phyloP scores from a whole-genome alignment of 2,797 vertebrate species.

The Astyanax mexicanus region DNA sequence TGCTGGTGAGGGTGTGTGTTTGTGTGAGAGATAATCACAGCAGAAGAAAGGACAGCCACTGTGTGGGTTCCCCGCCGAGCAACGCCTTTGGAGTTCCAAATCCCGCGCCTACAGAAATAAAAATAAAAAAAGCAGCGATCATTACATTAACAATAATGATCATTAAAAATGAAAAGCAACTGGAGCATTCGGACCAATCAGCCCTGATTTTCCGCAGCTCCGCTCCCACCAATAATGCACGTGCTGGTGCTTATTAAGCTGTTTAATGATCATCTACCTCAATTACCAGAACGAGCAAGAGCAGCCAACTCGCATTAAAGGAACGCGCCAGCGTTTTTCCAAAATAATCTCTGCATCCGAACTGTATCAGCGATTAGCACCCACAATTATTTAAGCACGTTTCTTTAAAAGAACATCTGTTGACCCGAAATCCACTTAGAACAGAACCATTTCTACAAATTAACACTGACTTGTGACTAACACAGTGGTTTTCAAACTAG shows the following conservation, averaged over 20 bases:
- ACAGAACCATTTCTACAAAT: not conserved
- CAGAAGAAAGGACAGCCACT: slow-evolving; percentile 36
- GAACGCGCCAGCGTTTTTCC: not conserved
- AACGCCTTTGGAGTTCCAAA: slow-evolving; percentile 13
- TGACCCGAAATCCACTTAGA: too few relatives aligned
- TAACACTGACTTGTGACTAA: not conserved
- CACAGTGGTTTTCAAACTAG: too few relatives aligned
- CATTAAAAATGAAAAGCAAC: slow-evolving; percentile 76
- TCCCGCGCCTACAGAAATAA: slow-evolving; percentile 11
- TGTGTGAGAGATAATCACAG: slow-evolving; percentile 41
- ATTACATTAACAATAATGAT: slow-evolving; percentile 76
- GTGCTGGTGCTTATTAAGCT: slow-evolving; percentile 49
- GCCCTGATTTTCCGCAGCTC: slow-evolving; percentile 69
- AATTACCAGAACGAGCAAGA: slow-evolving; percentile 30
- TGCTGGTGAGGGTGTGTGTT: slow-evolving; percentile 30
- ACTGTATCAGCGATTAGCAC: not conserved
- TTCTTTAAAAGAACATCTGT: not conserved
- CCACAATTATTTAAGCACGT: not conserved
- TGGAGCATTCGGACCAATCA: slow-evolving; percentile 70
- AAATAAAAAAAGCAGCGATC: slow-evolving; percentile 75
- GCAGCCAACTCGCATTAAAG: not conserved
- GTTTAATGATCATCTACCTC: slow-evolving; percentile 47
- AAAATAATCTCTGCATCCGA: not conserved
- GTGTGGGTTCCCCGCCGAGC: slow-evolving; percentile 21
- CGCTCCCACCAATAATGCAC: slow-evolving; percentile 51